These are phyloP conservation scores for Sturnira hondurensis DNA, from an alignment of 2,113 vertebrate genomes.

Conservation along the genomic window DNA sequence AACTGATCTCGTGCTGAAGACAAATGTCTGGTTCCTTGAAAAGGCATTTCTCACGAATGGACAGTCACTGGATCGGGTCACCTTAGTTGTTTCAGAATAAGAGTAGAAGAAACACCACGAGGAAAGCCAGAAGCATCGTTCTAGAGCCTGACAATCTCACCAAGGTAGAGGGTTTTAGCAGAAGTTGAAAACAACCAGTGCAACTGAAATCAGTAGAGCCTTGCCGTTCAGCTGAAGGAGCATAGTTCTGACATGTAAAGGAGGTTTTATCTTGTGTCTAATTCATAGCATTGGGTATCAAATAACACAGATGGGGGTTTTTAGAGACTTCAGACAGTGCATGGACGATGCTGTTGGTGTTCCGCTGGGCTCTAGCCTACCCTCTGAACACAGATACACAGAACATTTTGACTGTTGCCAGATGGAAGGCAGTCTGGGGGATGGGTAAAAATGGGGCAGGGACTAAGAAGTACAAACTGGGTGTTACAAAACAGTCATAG, in stretches of 20 bases:
- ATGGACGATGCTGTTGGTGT: background rate
- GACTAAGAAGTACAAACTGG: background rate
- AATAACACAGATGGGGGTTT: background rate
- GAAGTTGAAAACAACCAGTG: background rate
- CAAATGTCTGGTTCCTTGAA: background rate
- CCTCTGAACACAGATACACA: background rate
- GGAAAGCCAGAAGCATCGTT: background rate
- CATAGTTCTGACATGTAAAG: background rate
- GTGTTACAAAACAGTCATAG: background rate
- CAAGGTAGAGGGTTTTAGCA: background rate
- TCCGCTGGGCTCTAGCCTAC: conserved; percentile 9
- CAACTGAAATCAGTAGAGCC: background rate
- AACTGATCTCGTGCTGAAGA: background rate
- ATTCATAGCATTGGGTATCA: background rate
- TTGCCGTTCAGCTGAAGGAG: background rate
- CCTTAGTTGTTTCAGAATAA: background rate
- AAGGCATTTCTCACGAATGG: background rate
- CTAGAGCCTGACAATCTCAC: background rate
- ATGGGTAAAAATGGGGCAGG: background rate
- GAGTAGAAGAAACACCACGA: background rate
- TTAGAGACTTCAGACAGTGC: background rate
- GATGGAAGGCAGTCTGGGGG: background rate
- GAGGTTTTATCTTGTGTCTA: background rate
- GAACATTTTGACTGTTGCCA: background rate
- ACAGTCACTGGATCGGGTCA: background rate